Conservation (phyloP, 2,797 vertebrate genomes). For the Kryptopterus vitreolus region DNA sequence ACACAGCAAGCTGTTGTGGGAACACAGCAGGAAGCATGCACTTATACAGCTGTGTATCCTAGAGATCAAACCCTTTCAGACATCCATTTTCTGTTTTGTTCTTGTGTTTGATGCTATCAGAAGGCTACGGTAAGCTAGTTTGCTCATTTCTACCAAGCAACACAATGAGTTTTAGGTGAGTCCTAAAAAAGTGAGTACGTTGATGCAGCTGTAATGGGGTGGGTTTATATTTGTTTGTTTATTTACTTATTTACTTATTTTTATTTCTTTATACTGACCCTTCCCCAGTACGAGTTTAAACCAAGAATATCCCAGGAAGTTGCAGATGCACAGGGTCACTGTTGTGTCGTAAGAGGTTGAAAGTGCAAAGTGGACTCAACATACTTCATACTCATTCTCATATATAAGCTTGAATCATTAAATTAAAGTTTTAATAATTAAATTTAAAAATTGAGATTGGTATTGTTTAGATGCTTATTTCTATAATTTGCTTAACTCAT, state of each 20-base stretch:
- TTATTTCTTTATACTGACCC: background rate
- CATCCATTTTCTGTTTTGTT: background rate
- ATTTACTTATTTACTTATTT: background rate
- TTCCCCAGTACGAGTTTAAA: slow-evolving; percentile 22
- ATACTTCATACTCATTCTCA: background rate
- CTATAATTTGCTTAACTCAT: background rate
- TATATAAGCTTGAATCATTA: background rate
- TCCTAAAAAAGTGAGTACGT: background rate
- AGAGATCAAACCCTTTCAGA: slow-evolving; percentile 35
- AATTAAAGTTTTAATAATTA: background rate
- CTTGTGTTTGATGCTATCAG: background rate
- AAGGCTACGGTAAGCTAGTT: no score
- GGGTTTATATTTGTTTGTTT: background rate
- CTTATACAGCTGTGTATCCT: slow-evolving; percentile 49
- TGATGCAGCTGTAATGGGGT: background rate
- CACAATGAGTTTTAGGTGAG: background rate
- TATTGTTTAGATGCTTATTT: background rate
- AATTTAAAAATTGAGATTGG: background rate
- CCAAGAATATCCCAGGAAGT: slow-evolving; percentile 14
- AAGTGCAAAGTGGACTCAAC: background rate
- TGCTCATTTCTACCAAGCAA: background rate
- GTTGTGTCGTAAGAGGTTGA: slow-evolving; percentile 17
- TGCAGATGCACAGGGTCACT: slow-evolving; percentile 27
- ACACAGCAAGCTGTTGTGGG: slow-evolving; percentile 48
- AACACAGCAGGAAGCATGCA: slow-evolving; percentile 50